A percentile compares a stretch with the other conserved stretches of the same genome.
Conservation (phyloP, 1,140 invertebrate species). For the Belonocnema kinseyi region DNA sequence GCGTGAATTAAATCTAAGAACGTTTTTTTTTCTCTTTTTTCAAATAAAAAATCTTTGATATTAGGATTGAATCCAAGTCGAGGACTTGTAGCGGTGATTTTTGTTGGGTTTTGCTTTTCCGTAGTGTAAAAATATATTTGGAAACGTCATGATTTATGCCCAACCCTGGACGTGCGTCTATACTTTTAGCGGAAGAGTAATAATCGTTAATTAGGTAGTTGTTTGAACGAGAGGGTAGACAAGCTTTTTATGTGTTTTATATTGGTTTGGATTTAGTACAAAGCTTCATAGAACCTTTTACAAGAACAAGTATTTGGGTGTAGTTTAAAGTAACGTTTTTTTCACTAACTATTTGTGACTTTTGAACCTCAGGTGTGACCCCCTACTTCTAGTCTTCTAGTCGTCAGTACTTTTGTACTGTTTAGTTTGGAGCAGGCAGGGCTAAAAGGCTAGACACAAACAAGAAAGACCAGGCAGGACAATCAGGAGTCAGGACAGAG, state of each 20-base stretch:
- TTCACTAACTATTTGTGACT: conserved; percentile 74
- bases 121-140: background rate
- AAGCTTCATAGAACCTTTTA: conserved; percentile 43
- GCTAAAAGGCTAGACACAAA: conserved; percentile 69
- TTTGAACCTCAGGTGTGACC: conserved; percentile 74
- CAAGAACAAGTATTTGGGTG: conserved; percentile 38
- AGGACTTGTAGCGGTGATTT: background rate
- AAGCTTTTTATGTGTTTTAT: background rate
- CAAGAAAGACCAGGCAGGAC: conserved; percentile 71
- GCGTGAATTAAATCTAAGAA: conserved; percentile 18
- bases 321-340: conserved; percentile 23
- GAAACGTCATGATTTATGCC: conserved; percentile 17
- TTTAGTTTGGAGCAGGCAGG: conserved; percentile 75
- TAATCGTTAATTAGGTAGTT: conserved; percentile 6
- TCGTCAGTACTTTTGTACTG: conserved; percentile 73
- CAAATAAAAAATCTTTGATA: no score
- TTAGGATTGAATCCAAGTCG: background rate
- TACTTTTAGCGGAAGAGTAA: background rate
- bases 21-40: background rate
- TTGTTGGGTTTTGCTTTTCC: background rate
- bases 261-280: conserved; percentile 33
- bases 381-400: conserved; percentile 76
- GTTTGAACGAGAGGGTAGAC: background rate
- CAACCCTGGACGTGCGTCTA: conserved; percentile 21
- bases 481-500: conserved; percentile 67